Evolutionary conservation across 2,797 vertebrate species (phyloP), one percentile per base, ranked within the genome.

Genomic region (Coendou prehensilis): DNA sequence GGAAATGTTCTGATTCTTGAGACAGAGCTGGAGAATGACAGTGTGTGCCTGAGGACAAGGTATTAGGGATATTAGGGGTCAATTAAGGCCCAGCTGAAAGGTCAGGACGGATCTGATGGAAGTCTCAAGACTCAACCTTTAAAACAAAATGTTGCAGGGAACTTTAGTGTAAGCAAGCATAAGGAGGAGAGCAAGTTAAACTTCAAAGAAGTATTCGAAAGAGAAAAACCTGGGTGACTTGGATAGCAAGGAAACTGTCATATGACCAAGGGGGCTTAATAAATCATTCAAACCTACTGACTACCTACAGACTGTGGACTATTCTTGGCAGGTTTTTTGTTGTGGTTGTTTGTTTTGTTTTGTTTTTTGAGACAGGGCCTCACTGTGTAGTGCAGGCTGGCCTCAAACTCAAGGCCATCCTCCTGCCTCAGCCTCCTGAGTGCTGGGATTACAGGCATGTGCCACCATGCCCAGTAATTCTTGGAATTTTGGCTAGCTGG

Each of bases 141-240:
- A 85, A 92, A 96, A 89, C 92, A 88, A 83, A 90, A 84, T 4
- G 3, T 28, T 30, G 3, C 17, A 47, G 59, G 15, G 6, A 47
- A 45, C 2, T 56, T 84, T 61, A 64, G 11, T 22, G 0, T 89
- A 71, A 87, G 75, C 26, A 88, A 87, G 56, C 82, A 64, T 57
- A 86, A 96, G 82, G 89, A 52, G 78, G 67, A 96, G 87, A 94
- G 1, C 30, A 85, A 76, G 50, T 56, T 83, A 50, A 97, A 95
- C 82, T 94, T 97, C 96, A 86, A 86, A 96, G 69, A 97, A 91
- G 56, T 95, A 85, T 97, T 97, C 95, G 87, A 95, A 97, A 95
- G 92, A 73, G 85, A 93, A 79, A 83, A 94, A 81, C 92, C 82
- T 88, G 33, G 88, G 89, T 98, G 94, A 47, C 73, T 80, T 90